These are phyloP conservation scores for Cirrhinus mrigala DNA, from an alignment of 2,797 vertebrate species.

Conservation along the genomic window DNA sequence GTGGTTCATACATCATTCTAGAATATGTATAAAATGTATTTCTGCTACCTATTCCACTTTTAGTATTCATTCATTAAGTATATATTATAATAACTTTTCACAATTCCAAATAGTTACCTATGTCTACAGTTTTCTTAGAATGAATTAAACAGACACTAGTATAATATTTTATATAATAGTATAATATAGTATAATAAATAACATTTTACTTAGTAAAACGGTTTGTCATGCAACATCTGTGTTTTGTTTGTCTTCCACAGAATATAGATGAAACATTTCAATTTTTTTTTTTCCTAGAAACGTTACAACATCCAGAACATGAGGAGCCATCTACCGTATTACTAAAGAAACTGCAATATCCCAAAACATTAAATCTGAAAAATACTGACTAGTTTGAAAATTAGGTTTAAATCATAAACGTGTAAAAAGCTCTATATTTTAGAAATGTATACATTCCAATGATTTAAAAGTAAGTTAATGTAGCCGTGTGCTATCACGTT, in stretches of 20 bases:
- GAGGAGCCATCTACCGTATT: constrained; percentile 11
- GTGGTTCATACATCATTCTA: not conserved
- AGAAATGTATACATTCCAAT: not conserved
- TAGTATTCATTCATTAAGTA: not conserved
- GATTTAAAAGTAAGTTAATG: not conserved
- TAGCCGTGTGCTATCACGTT: constrained; percentile 17
- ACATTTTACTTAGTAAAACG: not conserved
- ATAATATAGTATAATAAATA: too few species aligned
- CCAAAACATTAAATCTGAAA: not conserved
- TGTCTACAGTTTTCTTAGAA: not conserved
- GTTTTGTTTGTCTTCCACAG: constrained; percentile 9
- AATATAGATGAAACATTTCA: not conserved
- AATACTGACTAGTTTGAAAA: not conserved
- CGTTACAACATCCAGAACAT: not conserved
- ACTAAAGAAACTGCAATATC: not conserved
- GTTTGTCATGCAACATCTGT: not conserved
- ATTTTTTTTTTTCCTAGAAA: not conserved
- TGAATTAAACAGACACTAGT: not conserved
- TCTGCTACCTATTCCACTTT: not conserved
- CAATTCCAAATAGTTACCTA: not conserved
- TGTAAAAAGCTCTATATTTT: not conserved
- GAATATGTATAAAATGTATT: not conserved
- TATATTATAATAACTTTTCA: not conserved
- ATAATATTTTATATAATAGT: too few species aligned
- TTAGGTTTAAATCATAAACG: too few species aligned